Conservation (phyloP, 1,140 invertebrate species). For the Brevipalpus yothersi region DNA sequence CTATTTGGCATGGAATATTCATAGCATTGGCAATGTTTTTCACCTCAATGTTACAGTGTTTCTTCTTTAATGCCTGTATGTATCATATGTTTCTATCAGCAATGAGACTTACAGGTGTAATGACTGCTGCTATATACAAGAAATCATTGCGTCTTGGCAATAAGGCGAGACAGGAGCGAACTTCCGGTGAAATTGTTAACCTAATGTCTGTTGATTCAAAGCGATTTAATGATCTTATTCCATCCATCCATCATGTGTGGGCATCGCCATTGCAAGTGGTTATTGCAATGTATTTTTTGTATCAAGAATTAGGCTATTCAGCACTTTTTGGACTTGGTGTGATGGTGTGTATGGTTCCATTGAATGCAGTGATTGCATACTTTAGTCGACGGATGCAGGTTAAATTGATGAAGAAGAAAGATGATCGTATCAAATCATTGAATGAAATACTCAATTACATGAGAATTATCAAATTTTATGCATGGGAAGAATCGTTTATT, state of each 20-base stretch:
- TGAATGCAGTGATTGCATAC: constrained; percentile 23
- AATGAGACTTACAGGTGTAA: constrained; percentile 16
- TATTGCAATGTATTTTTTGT: constrained; percentile 22
- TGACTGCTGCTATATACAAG: constrained; percentile 20
- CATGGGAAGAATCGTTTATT: constrained; percentile 15
- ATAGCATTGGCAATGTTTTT: not conserved
- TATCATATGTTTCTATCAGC: constrained; percentile 21
- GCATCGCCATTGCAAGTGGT: constrained; percentile 19
- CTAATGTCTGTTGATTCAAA: constrained; percentile 27
- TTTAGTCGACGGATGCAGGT: constrained; percentile 22
- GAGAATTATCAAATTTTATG: constrained; percentile 16
- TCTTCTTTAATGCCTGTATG: constrained; percentile 25
- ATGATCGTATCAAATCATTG: constrained; percentile 19
- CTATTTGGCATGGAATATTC: not conserved
- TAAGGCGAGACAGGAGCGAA: constrained; percentile 24
- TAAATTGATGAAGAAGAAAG: constrained; percentile 19
- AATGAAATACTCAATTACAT: constrained; percentile 20
- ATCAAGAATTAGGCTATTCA: constrained; percentile 35
- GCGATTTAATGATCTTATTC: constrained; percentile 12
- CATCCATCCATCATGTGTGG: constrained; percentile 16
- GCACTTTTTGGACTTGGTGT: constrained; percentile 70
- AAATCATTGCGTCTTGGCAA: constrained; percentile 20
- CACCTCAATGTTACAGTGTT: not conserved
- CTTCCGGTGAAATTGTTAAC: constrained; percentile 35
- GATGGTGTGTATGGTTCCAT: constrained; percentile 39